Evolutionary conservation across 2,888 invertebrate genomes (phyloP).

Genomic region (Drosophila greeni): DNA sequence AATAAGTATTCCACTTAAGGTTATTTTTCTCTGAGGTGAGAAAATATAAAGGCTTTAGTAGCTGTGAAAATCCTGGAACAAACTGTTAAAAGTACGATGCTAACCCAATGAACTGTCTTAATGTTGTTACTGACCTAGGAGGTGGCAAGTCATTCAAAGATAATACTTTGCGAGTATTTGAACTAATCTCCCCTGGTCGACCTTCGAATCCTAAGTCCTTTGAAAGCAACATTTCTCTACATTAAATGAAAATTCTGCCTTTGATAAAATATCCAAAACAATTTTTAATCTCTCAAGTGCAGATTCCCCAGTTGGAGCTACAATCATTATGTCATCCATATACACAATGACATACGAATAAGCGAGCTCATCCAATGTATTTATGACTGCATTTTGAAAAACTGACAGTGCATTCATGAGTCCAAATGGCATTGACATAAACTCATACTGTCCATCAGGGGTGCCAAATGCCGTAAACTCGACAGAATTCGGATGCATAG

Average conservation of each 20-base stretch:
- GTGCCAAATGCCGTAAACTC: no score
- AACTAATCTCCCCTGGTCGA: slow-evolving; percentile 8
- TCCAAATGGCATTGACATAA: no score
- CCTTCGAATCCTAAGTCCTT: not conserved
- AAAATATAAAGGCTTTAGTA: not conserved
- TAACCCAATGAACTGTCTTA: not conserved
- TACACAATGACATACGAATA: no score
- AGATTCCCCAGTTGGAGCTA: not conserved
- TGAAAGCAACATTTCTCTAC: slow-evolving; percentile 13
- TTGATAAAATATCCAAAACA: not conserved
- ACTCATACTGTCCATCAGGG: no score
- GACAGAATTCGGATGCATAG: no score
- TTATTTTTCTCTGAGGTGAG: not conserved
- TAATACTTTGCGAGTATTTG: slow-evolving; percentile 4
- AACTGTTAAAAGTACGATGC: not conserved
- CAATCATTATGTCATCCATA: no score
- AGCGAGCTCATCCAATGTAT: no score
- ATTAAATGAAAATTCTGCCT: not conserved
- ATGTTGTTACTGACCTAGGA: not conserved
- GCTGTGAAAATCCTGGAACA: slow-evolving; percentile 1
- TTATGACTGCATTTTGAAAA: no score
- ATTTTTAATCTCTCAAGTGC: not conserved
- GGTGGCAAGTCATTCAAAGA: not conserved
- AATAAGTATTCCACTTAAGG: no score
- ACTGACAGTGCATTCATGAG: not conserved